These are phyloP conservation scores for Drosophila takahashii DNA, from an alignment of 1,140 invertebrate species.

Conservation along the genomic window DNA sequence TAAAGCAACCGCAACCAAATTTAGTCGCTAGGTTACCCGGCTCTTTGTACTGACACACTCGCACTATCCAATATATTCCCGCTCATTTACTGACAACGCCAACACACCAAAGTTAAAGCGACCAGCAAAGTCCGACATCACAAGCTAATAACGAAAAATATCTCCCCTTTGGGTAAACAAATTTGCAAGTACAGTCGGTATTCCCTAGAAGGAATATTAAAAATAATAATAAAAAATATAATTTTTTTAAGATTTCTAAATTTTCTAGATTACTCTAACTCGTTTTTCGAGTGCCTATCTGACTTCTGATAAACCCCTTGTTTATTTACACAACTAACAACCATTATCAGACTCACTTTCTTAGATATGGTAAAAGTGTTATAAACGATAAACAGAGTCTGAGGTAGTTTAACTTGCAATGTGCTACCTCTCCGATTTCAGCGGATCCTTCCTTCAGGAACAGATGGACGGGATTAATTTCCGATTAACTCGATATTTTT, in stretches of 20 bases:
- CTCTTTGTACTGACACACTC: neutral
- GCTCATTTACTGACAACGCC: slow-evolving; percentile 8
- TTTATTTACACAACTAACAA: too few relatives aligned
- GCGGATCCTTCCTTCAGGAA: neutral
- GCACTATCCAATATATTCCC: neutral
- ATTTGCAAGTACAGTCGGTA: neutral
- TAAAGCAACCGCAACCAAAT: slow-evolving; percentile 30
- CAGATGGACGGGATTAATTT: neutral
- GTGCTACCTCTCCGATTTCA: neutral
- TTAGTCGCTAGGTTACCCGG: slow-evolving; percentile 23
- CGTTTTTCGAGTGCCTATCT: too few relatives aligned
- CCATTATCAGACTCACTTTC: too few relatives aligned
- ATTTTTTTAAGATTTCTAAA: too few relatives aligned
- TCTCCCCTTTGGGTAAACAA: neutral
- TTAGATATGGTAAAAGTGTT: too few relatives aligned
- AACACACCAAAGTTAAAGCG: slow-evolving; percentile 7
- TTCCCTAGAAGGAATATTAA: neutral
- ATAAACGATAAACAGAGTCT: too few relatives aligned
- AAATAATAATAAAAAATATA: too few relatives aligned
- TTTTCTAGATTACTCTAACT: too few relatives aligned
- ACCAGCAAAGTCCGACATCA: slow-evolving; percentile 3
- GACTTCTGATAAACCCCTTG: too few relatives aligned
- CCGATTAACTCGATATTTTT: neutral
- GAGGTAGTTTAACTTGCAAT: too few relatives aligned
- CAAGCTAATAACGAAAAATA: neutral